Conservation (phyloP, 1,140 invertebrate species). For the Drosophila pectinifera region DNA sequence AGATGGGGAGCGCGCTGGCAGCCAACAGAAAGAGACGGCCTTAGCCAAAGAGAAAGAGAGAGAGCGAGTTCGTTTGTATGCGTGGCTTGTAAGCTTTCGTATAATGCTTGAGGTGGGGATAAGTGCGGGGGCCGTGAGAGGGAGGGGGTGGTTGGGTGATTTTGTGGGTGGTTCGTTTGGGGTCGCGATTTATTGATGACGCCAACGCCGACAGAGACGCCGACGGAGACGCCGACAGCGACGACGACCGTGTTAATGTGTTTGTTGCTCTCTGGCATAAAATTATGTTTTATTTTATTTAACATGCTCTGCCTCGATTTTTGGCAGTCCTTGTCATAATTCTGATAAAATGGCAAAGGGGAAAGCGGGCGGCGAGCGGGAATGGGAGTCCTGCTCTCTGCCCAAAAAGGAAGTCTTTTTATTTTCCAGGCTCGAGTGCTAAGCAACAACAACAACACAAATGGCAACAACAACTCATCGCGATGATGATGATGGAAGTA, state of each 20-base stretch:
- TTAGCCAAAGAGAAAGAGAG: conserved; percentile 8
- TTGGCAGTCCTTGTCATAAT: conserved; percentile 77
- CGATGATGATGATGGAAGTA: conserved; percentile 48
- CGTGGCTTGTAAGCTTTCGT: conserved; percentile 75
- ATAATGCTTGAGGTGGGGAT: conserved; percentile 41
- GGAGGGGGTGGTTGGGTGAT: conserved; percentile 54
- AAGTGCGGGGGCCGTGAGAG: conserved; percentile 3
- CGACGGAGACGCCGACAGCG: conserved; percentile 26
- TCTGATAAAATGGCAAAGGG: conserved; percentile 43
- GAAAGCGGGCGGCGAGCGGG: conserved; percentile 22
- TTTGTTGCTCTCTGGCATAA: conserved; percentile 79
- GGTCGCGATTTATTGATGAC: conserved; percentile 81
- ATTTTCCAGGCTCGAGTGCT: conserved; percentile 48
- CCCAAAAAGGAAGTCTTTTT: conserved; percentile 61
- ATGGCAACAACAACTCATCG: conserved; percentile 39
- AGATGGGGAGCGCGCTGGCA: conserved; percentile 1
- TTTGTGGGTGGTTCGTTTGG: conserved; percentile 61
- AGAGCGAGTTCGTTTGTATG: conserved; percentile 45
- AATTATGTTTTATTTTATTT: conserved; percentile 84
- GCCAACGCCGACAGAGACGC: conserved; percentile 59
- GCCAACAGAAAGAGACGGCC: conserved; percentile 14
- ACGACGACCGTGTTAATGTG: conserved; percentile 73
- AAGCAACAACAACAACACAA: conserved; percentile 30
- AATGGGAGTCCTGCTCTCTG: conserved; percentile 38
- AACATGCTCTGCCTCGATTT: conserved; percentile 74